These are phyloP conservation scores for Eremobia ochroleuca DNA, from an alignment of 2,888 invertebrate genomes.

Conservation along the genomic window DNA sequence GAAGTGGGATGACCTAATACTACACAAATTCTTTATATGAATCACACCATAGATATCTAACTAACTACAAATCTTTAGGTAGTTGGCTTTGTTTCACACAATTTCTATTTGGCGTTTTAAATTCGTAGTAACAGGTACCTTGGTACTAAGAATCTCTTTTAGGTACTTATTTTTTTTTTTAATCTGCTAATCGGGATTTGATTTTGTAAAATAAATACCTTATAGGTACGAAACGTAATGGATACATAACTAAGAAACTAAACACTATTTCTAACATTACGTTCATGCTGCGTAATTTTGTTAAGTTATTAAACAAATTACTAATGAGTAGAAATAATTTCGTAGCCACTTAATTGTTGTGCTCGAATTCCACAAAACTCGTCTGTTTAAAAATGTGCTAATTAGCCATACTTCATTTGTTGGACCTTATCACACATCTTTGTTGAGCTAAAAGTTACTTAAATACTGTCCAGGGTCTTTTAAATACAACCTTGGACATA, in stretches of 20 bases:
- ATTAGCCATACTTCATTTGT: conserved; percentile 66
- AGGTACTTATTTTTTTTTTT: background rate
- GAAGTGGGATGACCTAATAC: too few relatives aligned
- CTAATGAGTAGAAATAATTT: conserved; percentile 74
- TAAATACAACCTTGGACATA: conserved; percentile 61
- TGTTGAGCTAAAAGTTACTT: conserved; percentile 58
- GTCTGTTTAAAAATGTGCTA: conserved; percentile 67
- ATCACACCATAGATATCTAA: background rate
- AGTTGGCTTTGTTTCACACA: background rate
- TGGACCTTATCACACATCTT: conserved; percentile 63
- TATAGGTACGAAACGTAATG: background rate
- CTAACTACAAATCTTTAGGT: background rate
- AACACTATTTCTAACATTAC: conserved; percentile 4
- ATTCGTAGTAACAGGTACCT: background rate
- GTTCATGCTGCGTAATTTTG: conserved; percentile 20
- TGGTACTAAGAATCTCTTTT: background rate
- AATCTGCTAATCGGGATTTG: background rate
- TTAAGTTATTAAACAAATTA: conserved; percentile 57
- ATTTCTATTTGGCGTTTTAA: background rate
- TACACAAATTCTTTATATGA: background rate
- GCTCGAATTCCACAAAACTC: conserved; percentile 70
- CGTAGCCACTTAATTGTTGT: conserved; percentile 73
- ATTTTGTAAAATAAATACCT: background rate
- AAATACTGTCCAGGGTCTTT: conserved; percentile 58
- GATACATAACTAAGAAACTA: background rate